Conservation (phyloP, 2,888 invertebrate genomes). For the Archips crataeganus region DNA sequence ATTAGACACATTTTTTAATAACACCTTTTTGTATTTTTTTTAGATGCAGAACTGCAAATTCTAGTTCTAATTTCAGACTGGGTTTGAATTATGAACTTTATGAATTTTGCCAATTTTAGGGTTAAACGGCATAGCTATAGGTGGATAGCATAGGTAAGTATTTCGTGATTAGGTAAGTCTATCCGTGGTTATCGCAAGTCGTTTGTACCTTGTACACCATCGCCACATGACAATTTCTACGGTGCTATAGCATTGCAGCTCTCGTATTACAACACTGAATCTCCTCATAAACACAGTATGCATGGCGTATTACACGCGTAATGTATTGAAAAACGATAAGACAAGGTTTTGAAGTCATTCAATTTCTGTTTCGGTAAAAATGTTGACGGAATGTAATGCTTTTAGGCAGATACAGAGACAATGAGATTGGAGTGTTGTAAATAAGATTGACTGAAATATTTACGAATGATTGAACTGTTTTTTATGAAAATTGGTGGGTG, state of each 20-base stretch:
- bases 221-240: background rate
- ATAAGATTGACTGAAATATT: background rate
- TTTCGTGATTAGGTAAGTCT: no score
- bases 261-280: background rate
- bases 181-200: background rate
- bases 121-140: no score
- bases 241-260: background rate
- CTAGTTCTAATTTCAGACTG: no score
- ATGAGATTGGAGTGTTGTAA: background rate
- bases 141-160: no score
- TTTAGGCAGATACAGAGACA: background rate
- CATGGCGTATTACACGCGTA: background rate
- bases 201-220: background rate
- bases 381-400: background rate
- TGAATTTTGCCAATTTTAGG: no score
- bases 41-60: no score
- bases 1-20: no score
- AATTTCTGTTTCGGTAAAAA: background rate
- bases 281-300: background rate
- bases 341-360: background rate
- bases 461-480: background rate
- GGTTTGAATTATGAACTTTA: no score
- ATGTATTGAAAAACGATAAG: constrained; percentile 8
- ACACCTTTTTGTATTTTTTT: no score
- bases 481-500: no score